Base-by-base conservation (phyloP, 2,113 vertebrate species). In the Zosterops borbonicus region DNA sequence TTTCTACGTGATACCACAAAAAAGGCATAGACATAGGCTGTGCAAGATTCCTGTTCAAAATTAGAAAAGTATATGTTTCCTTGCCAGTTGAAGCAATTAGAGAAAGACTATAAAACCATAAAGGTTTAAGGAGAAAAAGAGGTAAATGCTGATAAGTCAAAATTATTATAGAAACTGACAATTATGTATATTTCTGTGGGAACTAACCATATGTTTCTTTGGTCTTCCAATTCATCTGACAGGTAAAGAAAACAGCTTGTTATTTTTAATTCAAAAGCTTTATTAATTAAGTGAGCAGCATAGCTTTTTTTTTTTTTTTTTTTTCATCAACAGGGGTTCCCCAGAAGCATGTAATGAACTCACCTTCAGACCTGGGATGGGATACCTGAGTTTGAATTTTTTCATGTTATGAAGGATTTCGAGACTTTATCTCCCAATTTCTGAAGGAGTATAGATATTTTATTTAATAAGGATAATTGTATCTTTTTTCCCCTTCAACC, bases 111-210 rank as follows among this genome's bases (percentile, higher is more conserved):
- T 31, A 55, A 14, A 67, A n/a, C 4, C 17, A 8, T 10, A 35
- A 29, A 64, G 0, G 2, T 35, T 75, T 67, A 46, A 75, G 15
- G 25, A 50, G 5, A 76, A 84, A 74, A 93, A 41, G 4, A 69
- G 6, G 6, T 1, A 82, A 71, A 55, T 41, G 14, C 1, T 75
- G 10, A 21, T 50, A 49, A 42, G 4, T 49, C 2, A 0, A 44
- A 85, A 63, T 63, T 88, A 21, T 76, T 47, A 27, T 4, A 50
- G 18, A 33, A 67, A 46, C 2, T 39, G 42, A 62, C 23, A 75
- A 37, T 25, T 31, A 29, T 3, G 1, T 12, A 49, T 41, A 62
- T 62, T 90, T 87, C n/a, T 78, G 2, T 50, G 22, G n/a, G 14
- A 77, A 60, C 25, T 28, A 2, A 28, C 2, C 1, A 3, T 28